These are phyloP conservation scores for Varanus salvator DNA, from an alignment of 2,113 vertebrate species.

Conservation along the genomic window DNA sequence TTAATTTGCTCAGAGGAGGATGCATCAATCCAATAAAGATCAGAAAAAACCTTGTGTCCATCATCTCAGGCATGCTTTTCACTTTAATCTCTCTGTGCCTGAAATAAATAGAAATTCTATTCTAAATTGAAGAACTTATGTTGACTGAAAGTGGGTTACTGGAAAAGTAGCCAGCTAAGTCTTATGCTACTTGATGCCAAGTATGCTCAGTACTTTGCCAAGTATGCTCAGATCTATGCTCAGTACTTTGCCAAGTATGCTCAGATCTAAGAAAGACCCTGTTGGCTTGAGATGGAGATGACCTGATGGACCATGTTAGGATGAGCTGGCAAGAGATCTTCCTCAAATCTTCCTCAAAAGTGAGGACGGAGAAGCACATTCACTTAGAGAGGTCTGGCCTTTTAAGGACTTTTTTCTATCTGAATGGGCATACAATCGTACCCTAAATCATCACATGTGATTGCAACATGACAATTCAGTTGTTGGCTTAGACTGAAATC, in stretches of 20 bases:
- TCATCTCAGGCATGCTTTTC: not conserved
- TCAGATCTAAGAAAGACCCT: not conserved
- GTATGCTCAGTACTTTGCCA: not conserved
- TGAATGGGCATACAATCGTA: too few species aligned
- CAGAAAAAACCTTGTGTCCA: not conserved
- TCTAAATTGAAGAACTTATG: not conserved
- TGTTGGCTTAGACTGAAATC: not conserved
- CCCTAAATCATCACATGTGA: too few species aligned
- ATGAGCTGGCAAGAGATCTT: not conserved
- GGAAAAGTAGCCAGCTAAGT: not conserved
- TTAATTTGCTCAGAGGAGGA: constrained; percentile 13
- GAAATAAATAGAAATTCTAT: not conserved
- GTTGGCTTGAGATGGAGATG: not conserved
- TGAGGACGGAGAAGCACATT: not conserved
- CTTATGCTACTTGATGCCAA: not conserved
- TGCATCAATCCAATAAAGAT: constrained; percentile 13
- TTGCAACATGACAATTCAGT: not conserved
- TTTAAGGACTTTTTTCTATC: too few species aligned
- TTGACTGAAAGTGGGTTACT: not conserved
- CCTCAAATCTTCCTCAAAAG: not conserved
- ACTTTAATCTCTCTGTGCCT: not conserved
- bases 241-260: not conserved
- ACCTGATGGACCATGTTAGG: not conserved
- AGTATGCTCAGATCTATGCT: not conserved
- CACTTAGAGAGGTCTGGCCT: too few species aligned